Conservation (phyloP, 2,888 invertebrate genomes). For the Thymelicus sylvestris region DNA sequence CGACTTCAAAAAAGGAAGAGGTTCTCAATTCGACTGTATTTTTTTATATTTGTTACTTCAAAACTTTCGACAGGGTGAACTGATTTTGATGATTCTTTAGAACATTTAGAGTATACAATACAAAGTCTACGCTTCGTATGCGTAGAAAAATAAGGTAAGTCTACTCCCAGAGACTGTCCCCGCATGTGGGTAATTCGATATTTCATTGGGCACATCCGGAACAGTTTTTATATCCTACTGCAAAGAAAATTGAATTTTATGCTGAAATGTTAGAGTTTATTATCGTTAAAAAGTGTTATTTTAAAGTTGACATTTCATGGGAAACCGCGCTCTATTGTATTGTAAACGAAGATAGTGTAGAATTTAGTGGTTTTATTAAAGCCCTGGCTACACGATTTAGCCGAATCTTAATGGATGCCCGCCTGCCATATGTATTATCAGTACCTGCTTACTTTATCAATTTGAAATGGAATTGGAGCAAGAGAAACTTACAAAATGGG, state of each 20-base stretch:
- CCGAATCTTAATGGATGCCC: neutral
- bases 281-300: neutral
- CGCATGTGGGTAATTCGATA: constrained; percentile 31
- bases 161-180: constrained; percentile 20
- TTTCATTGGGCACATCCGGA: constrained; percentile 26
- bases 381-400: neutral
- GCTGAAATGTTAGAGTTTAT: neutral
- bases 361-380: neutral
- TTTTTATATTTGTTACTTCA: no score
- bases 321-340: constrained; percentile 12
- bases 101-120: no score
- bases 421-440: no score
- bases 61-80: no score
- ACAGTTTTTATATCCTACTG: neutral
- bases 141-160: constrained; percentile 28
- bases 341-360: constrained; percentile 12
- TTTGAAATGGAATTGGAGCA: no score
- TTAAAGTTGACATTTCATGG: constrained; percentile 5
- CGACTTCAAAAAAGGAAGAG: no score
- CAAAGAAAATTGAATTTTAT: constrained; percentile 2
- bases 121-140: constrained; percentile 2
- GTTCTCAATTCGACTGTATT: no score
- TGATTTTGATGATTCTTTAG: no score
- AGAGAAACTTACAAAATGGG: no score
- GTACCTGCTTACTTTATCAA: no score